These are phyloP conservation scores for Menidia menidia DNA, from an alignment of 2,797 vertebrate species.

Conservation along the genomic window DNA sequence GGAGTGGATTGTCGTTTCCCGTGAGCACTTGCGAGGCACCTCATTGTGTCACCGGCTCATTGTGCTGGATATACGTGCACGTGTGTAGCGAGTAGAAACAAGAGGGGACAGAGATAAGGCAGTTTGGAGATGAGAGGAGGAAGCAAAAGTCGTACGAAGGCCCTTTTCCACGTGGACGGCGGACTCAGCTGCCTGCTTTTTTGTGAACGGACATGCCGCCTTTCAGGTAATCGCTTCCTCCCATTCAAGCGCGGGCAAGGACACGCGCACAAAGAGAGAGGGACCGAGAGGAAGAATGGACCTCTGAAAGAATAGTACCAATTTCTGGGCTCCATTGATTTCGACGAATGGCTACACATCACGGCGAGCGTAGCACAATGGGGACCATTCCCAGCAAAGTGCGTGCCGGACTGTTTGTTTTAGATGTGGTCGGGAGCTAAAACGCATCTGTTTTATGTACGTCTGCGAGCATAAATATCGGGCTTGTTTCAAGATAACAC, in stretches of 20 bases:
- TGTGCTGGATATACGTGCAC: slow-evolving; percentile 31
- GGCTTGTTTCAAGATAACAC: slow-evolving; percentile 39
- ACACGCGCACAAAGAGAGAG: slow-evolving; percentile 6
- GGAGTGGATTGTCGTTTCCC: slow-evolving; percentile 46
- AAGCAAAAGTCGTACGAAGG: slow-evolving; percentile 21
- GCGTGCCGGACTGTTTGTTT: slow-evolving; percentile 57
- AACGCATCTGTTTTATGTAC: slow-evolving; percentile 7
- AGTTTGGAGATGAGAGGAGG: slow-evolving; percentile 28
- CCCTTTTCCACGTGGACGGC: slow-evolving; percentile 48
- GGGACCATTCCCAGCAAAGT: slow-evolving; percentile 54
- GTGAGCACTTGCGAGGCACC: slow-evolving; percentile 30
- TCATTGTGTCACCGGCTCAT: slow-evolving; percentile 53
- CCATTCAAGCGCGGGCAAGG: slow-evolving; percentile 59
- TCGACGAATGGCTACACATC: slow-evolving; percentile 68
- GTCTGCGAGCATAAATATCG: slow-evolving; percentile 27
- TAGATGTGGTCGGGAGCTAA: slow-evolving; percentile 40
- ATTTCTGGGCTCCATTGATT: slow-evolving; percentile 71
- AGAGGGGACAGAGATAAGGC: slow-evolving; percentile 49
- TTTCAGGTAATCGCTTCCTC: slow-evolving; percentile 71
- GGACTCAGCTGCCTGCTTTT: slow-evolving; percentile 45
- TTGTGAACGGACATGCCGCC: slow-evolving; percentile 35
- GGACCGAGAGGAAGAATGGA: slow-evolving; percentile 40
- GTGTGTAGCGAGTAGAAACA: slow-evolving; percentile 30
- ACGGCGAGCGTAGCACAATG: slow-evolving; percentile 48
- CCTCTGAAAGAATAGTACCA: slow-evolving; percentile 63